Percentiles rank a stretch among this genome's conserved stretches.
These are phyloP conservation scores for Hyphantria cunea DNA, from an alignment of 1,140 invertebrate species.

Conservation along the genomic window DNA sequence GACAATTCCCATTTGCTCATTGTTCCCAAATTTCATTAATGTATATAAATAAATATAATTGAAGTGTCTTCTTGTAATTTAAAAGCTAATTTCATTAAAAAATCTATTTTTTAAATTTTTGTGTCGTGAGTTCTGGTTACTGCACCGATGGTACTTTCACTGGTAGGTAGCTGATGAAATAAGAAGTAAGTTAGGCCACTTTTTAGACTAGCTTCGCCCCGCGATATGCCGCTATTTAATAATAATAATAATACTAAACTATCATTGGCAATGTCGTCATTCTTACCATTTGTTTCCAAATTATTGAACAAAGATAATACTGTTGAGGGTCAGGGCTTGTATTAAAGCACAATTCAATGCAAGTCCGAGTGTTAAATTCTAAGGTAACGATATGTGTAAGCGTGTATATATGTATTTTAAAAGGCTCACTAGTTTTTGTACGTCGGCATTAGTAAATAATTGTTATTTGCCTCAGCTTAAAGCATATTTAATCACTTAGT, in stretches of 20 bases:
- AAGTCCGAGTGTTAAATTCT: slow-evolving; percentile 32
- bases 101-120: too few species aligned
- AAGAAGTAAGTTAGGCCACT: too few species aligned
- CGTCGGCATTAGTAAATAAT: slow-evolving; percentile 46
- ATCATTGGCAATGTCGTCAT: slow-evolving; percentile 12
- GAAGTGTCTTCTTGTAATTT: too few species aligned
- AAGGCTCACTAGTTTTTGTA: slow-evolving; percentile 55
- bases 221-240: too few species aligned
- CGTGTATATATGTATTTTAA: slow-evolving; percentile 66
- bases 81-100: too few species aligned
- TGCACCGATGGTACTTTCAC: too few species aligned
- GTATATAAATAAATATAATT: too few species aligned
- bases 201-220: too few species aligned
- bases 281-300: slow-evolving; percentile 32
- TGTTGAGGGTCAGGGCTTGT: too few species aligned
- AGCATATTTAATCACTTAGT: slow-evolving; percentile 28
- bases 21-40: slow-evolving; percentile 18
- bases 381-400: slow-evolving; percentile 47
- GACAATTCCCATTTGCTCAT: slow-evolving; percentile 60
- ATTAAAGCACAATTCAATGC: slow-evolving; percentile 23
- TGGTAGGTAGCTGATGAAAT: too few species aligned
- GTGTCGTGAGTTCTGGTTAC: too few species aligned
- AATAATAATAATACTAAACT: slow-evolving; percentile 23
- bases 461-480: slow-evolving; percentile 41
- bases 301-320: slow-evolving; percentile 50